Conservation (phyloP, 2,888 invertebrate genomes). For the Merodon equestris region DNA sequence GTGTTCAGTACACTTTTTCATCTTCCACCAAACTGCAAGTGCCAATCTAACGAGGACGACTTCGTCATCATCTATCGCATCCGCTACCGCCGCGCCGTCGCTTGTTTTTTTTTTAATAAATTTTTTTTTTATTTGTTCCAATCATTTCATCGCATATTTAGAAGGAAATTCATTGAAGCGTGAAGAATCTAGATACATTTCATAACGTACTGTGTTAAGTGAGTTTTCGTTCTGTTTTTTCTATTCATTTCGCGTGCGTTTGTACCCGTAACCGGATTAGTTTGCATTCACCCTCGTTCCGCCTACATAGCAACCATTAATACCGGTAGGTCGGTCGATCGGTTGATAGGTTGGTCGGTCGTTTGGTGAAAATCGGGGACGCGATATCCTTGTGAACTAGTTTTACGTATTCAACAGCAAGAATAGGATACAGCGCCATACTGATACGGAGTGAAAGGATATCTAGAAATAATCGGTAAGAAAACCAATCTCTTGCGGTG, state of each 20-base stretch:
- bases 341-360: not conserved
- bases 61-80: constrained; percentile 5
- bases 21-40: constrained; percentile 50
- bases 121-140: constrained; percentile 7
- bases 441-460: too few species aligned
- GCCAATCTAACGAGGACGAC: constrained; percentile 42
- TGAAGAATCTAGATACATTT: not conserved
- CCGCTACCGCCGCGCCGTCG: too few species aligned
- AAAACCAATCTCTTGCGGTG: not conserved
- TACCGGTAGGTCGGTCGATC: not conserved
- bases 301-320: not conserved
- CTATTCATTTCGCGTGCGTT: too few species aligned
- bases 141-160: too few species aligned
- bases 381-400: constrained; percentile 4
- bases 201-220: not conserved
- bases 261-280: too few species aligned
- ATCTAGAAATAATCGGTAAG: constrained; percentile 18
- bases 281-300: not conserved
- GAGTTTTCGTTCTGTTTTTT: too few species aligned
- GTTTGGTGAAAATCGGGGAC: not conserved
- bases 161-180: too few species aligned
- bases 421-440: constrained; percentile 21
- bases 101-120: too few species aligned
- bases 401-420: constrained; percentile 6
- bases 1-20: constrained; percentile 24